Conservation (phyloP, 2,888 invertebrate genomes). For the Lottia scabra region DNA sequence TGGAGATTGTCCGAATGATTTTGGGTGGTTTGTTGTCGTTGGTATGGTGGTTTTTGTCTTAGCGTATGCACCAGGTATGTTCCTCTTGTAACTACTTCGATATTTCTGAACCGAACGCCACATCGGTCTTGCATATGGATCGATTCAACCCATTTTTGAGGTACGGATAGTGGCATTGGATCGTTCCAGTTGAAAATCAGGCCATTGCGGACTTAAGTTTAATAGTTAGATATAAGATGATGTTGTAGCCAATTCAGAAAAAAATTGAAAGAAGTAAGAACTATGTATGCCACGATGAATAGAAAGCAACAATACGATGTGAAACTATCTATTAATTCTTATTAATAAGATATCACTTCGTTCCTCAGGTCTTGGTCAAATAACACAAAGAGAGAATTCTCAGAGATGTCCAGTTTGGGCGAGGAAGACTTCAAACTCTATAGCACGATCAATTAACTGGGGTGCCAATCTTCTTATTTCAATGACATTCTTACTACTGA, state of each 20-base stretch:
- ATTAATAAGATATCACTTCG: not conserved
- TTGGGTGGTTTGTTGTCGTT: not conserved
- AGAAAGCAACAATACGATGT: no score
- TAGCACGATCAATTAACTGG: not conserved
- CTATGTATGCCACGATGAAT: no score
- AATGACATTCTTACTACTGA: not conserved
- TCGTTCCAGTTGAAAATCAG: no score
- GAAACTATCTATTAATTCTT: no score
- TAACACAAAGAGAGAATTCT: not conserved
- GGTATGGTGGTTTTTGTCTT: slow-evolving; percentile 1
- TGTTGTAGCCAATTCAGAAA: no score
- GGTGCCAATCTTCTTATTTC: not conserved
- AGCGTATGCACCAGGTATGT: not conserved
- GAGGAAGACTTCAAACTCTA: not conserved
- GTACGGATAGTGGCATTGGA: no score
- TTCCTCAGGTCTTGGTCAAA: not conserved
- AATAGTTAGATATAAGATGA: no score
- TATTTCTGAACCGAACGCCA: no score
- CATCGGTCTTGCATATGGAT: no score
- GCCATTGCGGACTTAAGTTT: no score
- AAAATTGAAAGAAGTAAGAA: no score
- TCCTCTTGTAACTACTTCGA: not conserved
- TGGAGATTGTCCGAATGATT: not conserved
- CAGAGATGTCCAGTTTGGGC: not conserved
- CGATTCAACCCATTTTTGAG: no score